Evolutionary conservation across 37 sponge, comb jelly and placozoan species (phyloP), one percentile per base, ranked within the genome.

Genomic region (Chondrosia reniformis): DNA sequence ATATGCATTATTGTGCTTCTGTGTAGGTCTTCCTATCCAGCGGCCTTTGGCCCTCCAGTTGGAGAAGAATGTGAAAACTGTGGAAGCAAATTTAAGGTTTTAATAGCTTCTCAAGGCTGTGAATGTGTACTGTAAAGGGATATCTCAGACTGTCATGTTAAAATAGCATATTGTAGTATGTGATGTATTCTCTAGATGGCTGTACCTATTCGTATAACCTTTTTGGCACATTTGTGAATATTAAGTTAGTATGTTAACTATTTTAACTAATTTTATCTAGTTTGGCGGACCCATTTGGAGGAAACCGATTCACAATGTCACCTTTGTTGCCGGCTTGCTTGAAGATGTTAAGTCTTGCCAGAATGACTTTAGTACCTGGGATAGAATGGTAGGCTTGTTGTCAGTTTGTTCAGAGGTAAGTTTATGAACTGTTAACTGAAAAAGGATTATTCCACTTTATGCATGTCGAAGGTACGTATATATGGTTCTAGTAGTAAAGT

Each of bases 281-380:
- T 49, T 98, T 27, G 99, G 99, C 10, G 99, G 99, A 41, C 99
- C 99, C 30, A 89, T 96, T 38, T 96, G 96, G 96, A 45, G 76
- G 7, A 90, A 87, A 6, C 88, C 94, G 10, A 96, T 96, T 17
- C 96, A 99, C 76, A 89, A 93, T 56, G 3, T 44, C n/a, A 78
- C 83, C 13, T 99, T 99, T 86, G 92, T 93, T 40, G 45, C 61
- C 5, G 67, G 85, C n/a, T 64, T 97, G 46, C 46, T 92, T 52
- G 77, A 75, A 12, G 78, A 78, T 27, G 85, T 84, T 21, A 77
- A 75, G 54, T 37, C 58, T 36, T 8, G 34, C 0, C 33, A 78
- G 36, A 46, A 33, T 10, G 45, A 67, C 22, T 89, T 86, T 56
- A 45, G 75, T 21, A 92, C 93, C 37, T 65, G 25, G 0, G 88